phyloP scores from a whole-genome alignment of 2,113 vertebrate species.

The Xerus inauris region DNA sequence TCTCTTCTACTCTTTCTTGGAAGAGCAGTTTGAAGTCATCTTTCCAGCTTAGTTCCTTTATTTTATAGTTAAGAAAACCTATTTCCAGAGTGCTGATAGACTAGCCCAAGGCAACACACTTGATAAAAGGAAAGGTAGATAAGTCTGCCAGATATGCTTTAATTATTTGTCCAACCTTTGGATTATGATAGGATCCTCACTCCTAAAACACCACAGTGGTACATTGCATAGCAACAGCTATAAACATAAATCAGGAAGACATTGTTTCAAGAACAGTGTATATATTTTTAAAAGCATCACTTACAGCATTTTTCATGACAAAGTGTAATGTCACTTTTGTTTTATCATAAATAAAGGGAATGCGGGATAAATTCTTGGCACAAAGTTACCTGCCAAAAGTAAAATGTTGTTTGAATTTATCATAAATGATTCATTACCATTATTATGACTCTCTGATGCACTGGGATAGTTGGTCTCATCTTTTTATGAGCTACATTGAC shows the following conservation, averaged over 20 bases:
- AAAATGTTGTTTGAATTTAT: constrained; percentile 83
- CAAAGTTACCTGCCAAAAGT: constrained; percentile 79
- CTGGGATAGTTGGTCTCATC: constrained; percentile 59
- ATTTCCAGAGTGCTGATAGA: background rate
- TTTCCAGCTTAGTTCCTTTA: background rate
- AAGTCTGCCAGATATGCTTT: background rate
- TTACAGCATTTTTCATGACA: constrained; percentile 82
- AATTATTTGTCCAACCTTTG: background rate
- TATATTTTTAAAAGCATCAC: constrained; percentile 82
- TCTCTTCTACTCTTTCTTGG: background rate
- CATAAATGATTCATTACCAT: constrained; percentile 73
- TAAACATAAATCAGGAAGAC: constrained; percentile 79
- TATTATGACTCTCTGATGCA: constrained; percentile 70
- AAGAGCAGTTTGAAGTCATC: background rate
- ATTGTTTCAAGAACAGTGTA: constrained; percentile 78
- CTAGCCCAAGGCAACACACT: background rate
- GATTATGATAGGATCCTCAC: background rate
- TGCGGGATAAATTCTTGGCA: constrained; percentile 80
- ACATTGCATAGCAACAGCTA: constrained; percentile 42
- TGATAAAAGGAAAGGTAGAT: background rate
- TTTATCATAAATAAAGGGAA: constrained; percentile 86
- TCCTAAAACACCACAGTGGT: background rate
- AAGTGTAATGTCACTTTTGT: constrained; percentile 84
- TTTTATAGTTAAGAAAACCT: background rate
- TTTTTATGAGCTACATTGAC: constrained; percentile 51